phyloP scores from a whole-genome alignment of 1,140 invertebrate species.

The Trachelipus rathkii region DNA sequence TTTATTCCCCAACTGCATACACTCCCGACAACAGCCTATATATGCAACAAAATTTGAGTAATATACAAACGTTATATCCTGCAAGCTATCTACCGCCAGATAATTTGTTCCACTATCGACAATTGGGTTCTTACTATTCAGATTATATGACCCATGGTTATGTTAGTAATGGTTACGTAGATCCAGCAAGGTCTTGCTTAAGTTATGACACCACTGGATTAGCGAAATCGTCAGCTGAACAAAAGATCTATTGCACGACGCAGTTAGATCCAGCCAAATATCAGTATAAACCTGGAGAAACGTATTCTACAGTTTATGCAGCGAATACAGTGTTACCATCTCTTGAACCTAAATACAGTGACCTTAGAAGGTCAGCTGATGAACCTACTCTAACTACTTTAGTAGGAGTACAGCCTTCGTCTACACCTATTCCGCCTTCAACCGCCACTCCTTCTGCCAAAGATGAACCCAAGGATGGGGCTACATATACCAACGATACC shows the following conservation, averaged over 20 bases:
- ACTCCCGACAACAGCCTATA: slow-evolving; percentile 63
- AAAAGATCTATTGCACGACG: slow-evolving; percentile 41
- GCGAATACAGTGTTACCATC: slow-evolving; percentile 39
- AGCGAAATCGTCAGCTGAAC: slow-evolving; percentile 38
- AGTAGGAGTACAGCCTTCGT: slow-evolving; percentile 36
- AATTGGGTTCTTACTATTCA: slow-evolving; percentile 49
- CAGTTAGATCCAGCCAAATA: slow-evolving; percentile 45
- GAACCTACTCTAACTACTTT: slow-evolving; percentile 32
- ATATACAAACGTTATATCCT: slow-evolving; percentile 60
- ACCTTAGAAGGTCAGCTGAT: slow-evolving; percentile 30
- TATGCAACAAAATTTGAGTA: slow-evolving; percentile 65
- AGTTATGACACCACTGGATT: slow-evolving; percentile 40
- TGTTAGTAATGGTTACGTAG: slow-evolving; percentile 49
- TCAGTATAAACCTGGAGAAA: slow-evolving; percentile 40
- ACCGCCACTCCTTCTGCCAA: slow-evolving; percentile 27
- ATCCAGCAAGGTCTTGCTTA: slow-evolving; percentile 46
- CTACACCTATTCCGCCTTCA: slow-evolving; percentile 31
- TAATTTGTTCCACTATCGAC: slow-evolving; percentile 65
- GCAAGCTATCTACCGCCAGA: slow-evolving; percentile 53
- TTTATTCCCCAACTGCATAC: slow-evolving; percentile 58
- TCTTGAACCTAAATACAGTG: slow-evolving; percentile 40
- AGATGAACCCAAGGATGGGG: slow-evolving; percentile 42
- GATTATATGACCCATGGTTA: slow-evolving; percentile 48
- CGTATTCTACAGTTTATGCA: slow-evolving; percentile 42
- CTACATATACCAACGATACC: slow-evolving; percentile 42